Conservation (phyloP, 2,797 vertebrate species). For the Centroberyx gerrardi region DNA sequence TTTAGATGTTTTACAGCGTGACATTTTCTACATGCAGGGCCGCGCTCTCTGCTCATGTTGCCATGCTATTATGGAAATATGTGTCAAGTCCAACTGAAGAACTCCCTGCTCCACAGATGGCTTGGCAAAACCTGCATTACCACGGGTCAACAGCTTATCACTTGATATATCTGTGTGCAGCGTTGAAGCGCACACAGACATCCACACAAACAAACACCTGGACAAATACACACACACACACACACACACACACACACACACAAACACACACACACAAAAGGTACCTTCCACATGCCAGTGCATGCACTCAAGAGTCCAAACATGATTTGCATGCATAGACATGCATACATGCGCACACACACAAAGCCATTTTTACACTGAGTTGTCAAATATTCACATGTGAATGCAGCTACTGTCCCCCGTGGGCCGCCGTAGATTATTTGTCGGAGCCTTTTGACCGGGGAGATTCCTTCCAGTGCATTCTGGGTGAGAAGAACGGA, state of each 20-base stretch:
- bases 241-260: not conserved
- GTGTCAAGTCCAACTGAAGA: slow-evolving; percentile 38
- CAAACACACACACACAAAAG: not conserved
- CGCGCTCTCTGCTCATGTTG: not conserved
- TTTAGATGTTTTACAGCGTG: not conserved
- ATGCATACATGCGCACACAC: not conserved
- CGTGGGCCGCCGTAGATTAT: too few species aligned
- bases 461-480: too few species aligned
- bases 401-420: too few species aligned
- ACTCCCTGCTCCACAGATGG: slow-evolving; percentile 6
- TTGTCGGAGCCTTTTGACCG: too few species aligned
- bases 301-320: too few species aligned
- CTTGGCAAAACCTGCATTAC: slow-evolving; percentile 10
- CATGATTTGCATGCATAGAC: not conserved
- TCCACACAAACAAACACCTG: not conserved
- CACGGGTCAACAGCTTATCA: slow-evolving; percentile 23
- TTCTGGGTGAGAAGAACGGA: too few species aligned
- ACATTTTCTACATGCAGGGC: not conserved
- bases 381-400: too few species aligned
- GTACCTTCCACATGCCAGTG: too few species aligned
- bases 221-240: not conserved
- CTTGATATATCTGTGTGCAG: not conserved
- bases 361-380: not conserved
- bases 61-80: slow-evolving; percentile 44
- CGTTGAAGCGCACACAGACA: not conserved